These are phyloP conservation scores for Mythimna loreyi DNA, from an alignment of 2,888 invertebrate genomes.

Conservation along the genomic window DNA sequence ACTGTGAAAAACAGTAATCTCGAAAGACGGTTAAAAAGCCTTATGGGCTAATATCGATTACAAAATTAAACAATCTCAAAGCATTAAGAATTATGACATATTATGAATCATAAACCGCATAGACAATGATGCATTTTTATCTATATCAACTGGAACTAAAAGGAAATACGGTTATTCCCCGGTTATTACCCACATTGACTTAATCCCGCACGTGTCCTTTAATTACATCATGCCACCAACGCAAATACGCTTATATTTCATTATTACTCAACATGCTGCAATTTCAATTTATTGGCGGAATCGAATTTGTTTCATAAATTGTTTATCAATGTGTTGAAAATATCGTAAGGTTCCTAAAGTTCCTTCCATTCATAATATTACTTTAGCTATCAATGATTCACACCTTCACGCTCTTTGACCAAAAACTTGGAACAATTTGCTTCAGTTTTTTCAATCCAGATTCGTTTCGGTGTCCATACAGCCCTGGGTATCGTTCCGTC, in stretches of 20 bases:
- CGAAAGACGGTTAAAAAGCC: background rate
- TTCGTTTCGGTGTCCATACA: slow-evolving; percentile 55
- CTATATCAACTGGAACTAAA: background rate
- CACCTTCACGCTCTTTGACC: slow-evolving; percentile 29
- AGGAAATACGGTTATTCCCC: slow-evolving; percentile 18
- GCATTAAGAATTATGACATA: background rate
- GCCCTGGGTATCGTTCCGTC: slow-evolving; percentile 65
- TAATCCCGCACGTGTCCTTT: slow-evolving; percentile 4
- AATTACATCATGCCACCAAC: slow-evolving; percentile 23
- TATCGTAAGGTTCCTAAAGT: background rate
- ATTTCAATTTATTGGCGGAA: slow-evolving; percentile 33
- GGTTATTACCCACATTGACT: background rate
- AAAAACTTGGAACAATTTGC: slow-evolving; percentile 31
- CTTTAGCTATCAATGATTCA: slow-evolving; percentile 29
- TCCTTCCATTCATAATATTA: background rate
- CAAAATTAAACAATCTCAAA: background rate
- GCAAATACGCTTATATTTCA: slow-evolving; percentile 13
- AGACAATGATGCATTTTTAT: slow-evolving; percentile 6
- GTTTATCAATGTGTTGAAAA: slow-evolving; percentile 9
- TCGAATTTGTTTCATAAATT: slow-evolving; percentile 13
- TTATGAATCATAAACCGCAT: slow-evolving; percentile 10
- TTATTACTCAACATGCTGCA: slow-evolving; percentile 29
- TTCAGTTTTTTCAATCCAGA: slow-evolving; percentile 34
- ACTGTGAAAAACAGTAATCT: background rate
- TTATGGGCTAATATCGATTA: too few species aligned